Percentiles rank a stretch among this genome's conserved stretches.
phyloP scores from a whole-genome alignment of 2,888 invertebrate genomes.

The Ichneumon xanthorius region DNA sequence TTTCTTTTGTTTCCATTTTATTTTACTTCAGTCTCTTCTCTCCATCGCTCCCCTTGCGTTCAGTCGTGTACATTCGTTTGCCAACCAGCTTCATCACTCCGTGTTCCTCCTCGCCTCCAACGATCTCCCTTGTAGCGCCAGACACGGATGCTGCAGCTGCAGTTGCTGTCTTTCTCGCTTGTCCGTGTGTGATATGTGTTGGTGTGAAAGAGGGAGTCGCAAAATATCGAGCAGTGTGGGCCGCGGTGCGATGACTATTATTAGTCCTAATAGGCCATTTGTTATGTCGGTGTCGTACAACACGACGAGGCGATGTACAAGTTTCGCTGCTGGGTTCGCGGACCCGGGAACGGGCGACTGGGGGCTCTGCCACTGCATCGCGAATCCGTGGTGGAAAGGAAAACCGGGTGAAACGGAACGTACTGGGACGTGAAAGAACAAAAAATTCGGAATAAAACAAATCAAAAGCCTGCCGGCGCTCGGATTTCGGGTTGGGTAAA shows the following conservation, averaged over 20 bases:
- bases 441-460: background rate
- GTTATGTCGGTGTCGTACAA: slow-evolving; percentile 73
- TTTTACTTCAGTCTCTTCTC: slow-evolving; percentile 33
- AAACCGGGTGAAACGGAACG: background rate
- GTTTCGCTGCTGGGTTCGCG: slow-evolving; percentile 47
- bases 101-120: slow-evolving; percentile 29
- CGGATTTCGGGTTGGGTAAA: background rate
- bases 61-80: slow-evolving; percentile 24
- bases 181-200: slow-evolving; percentile 27
- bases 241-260: slow-evolving; percentile 76
- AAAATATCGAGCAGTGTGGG: slow-evolving; percentile 1
- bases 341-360: slow-evolving; percentile 10
- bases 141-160: slow-evolving; percentile 30
- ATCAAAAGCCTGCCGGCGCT: background rate
- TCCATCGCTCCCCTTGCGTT: slow-evolving; percentile 40
- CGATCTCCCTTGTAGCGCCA: slow-evolving; percentile 20
- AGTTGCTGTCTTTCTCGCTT: background rate
- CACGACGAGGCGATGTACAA: slow-evolving; percentile 41
- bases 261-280: slow-evolving; percentile 84
- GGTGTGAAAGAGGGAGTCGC: background rate
- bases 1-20: background rate
- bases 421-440: slow-evolving; percentile 42
- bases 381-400: slow-evolving; percentile 3
- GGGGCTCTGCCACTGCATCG: background rate
- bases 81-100: slow-evolving; percentile 42